These are phyloP conservation scores for Drosophila parthenogenetica DNA, from an alignment of 2,888 invertebrate species.

Conservation along the genomic window DNA sequence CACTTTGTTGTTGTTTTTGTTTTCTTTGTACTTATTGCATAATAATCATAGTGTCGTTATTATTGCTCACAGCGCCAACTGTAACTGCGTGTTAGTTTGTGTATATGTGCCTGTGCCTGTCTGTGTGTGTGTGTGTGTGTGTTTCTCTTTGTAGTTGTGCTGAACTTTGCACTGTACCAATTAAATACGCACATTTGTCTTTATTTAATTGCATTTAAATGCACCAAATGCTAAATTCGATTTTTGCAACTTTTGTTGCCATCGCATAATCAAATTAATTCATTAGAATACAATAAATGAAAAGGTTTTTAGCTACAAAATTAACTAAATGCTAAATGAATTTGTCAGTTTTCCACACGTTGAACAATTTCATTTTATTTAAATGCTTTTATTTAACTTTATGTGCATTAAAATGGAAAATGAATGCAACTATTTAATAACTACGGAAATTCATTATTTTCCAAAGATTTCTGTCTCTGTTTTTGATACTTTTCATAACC, in stretches of 20 bases:
- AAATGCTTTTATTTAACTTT: too few relatives aligned
- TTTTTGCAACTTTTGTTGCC: neutral
- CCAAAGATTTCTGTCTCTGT: too few relatives aligned
- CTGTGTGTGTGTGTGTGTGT: conserved; percentile 11
- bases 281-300: neutral
- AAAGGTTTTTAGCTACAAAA: neutral
- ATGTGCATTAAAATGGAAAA: too few relatives aligned
- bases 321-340: neutral
- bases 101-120: neutral
- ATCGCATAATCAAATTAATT: neutral
- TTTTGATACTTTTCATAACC: too few relatives aligned
- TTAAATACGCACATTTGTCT: conserved; percentile 16
- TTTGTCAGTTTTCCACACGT: neutral
- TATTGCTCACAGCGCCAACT: conserved; percentile 20
- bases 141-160: neutral
- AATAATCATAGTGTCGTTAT: conserved; percentile 55
- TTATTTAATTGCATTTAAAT: conserved; percentile 18
- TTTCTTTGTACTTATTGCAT: conserved; percentile 50
- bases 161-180: conserved; percentile 15
- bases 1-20: conserved; percentile 17
- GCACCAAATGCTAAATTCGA: conserved; percentile 10
- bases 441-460: too few relatives aligned
- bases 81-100: neutral
- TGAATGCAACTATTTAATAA: too few relatives aligned
- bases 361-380: too few relatives aligned